Evolutionary conservation across 2,113 vertebrate species (phyloP).

Genomic region (Cyanoderma ruficeps): DNA sequence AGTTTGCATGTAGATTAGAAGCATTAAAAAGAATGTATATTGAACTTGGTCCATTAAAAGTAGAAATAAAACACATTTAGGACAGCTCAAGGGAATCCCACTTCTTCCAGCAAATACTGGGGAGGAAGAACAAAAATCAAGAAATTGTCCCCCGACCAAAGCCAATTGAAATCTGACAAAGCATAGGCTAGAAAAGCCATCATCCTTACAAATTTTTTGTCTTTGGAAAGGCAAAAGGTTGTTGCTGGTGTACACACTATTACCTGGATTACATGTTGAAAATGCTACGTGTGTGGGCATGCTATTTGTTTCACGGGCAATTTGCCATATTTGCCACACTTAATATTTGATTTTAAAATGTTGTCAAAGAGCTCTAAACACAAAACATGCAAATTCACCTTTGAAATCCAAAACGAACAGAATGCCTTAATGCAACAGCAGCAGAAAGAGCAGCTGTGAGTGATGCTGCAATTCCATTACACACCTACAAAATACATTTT

Average conservation of each 20-base stretch:
- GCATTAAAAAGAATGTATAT: neutral
- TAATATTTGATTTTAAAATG: neutral
- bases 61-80: neutral
- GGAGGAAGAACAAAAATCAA: neutral
- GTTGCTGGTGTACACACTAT: neutral
- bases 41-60: neutral
- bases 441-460: conserved; percentile 59
- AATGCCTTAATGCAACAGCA: conserved; percentile 69
- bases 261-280: neutral
- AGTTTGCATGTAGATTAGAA: neutral
- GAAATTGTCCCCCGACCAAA: neutral
- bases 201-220: neutral
- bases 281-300: neutral
- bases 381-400: conserved; percentile 57
- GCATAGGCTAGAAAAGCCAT: neutral
- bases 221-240: neutral
- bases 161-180: neutral
- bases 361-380: neutral
- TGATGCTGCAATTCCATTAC: conserved; percentile 76
- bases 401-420: conserved; percentile 25
- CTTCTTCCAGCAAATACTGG: neutral
- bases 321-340: neutral
- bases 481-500: conserved; percentile 71
- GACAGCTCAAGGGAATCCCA: neutral
- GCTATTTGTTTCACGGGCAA: neutral